Percentiles rank a stretch among this genome's conserved stretches.
Evolutionary conservation across 2,113 vertebrate genomes (phyloP).

Genomic region (Natator depressus): DNA sequence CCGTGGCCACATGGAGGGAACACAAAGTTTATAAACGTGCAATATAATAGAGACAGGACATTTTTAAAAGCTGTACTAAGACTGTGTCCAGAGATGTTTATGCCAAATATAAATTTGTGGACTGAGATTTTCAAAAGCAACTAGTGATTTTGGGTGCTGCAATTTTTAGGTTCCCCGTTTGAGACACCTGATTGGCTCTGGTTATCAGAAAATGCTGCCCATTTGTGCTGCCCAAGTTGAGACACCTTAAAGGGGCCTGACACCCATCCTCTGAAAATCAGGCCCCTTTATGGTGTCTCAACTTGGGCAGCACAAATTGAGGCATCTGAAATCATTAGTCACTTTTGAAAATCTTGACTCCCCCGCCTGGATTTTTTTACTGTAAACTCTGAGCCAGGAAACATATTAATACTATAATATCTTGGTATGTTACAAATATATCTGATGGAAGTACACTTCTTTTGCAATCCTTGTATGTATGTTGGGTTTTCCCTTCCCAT

Average conservation of each 20-base stretch:
- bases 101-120: no score
- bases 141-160: neutral
- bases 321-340: neutral
- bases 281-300: neutral
- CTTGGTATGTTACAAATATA: neutral
- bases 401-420: neutral
- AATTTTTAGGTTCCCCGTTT: neutral
- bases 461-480: neutral
- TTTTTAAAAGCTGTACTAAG: no score
- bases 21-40: no score
- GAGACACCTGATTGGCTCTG: neutral
- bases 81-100: no score
- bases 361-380: neutral
- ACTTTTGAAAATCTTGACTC: neutral
- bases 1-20: no score
- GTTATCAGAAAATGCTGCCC: neutral
- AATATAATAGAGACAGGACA: no score
- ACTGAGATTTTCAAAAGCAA: neutral
- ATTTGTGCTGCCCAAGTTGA: no score
- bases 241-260: no score
- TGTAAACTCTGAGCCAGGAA: neutral
- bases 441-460: neutral
- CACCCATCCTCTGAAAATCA: neutral
- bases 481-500: neutral
- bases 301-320: neutral